These are phyloP conservation scores for Arrhopalites spinosus DNA, from an alignment of 2,888 invertebrate species.

Conservation along the genomic window DNA sequence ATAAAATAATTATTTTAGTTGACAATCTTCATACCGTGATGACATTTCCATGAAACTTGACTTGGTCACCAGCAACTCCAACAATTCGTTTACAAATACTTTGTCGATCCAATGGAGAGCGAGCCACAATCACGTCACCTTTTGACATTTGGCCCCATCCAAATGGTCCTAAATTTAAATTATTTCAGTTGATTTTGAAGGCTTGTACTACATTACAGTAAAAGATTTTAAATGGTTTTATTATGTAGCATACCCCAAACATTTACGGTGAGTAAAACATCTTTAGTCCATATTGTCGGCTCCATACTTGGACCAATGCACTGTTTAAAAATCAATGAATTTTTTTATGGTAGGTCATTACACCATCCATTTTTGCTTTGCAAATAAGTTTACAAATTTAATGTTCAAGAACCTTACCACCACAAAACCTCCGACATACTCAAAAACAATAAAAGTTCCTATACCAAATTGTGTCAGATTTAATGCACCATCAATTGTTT, in stretches of 20 bases:
- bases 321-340: conserved; percentile 61
- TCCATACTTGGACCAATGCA: conserved; percentile 94
- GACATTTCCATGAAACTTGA: conserved; percentile 57
- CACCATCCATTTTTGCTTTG: too few relatives aligned
- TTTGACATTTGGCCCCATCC: conserved; percentile 49
- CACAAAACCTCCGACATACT: conserved; percentile 51
- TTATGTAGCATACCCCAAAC: too few relatives aligned
- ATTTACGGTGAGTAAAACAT: conserved; percentile 82
- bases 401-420: conserved; percentile 40
- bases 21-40: conserved; percentile 27
- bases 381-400: too few relatives aligned
- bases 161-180: too few relatives aligned
- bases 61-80: conserved; percentile 73
- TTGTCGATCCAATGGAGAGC: conserved; percentile 61
- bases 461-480: conserved; percentile 35
- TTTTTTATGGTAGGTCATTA: neutral
- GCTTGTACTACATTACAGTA: too few relatives aligned
- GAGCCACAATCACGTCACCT: conserved; percentile 79
- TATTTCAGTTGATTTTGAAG: too few relatives aligned
- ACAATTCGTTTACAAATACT: conserved; percentile 83
- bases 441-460: conserved; percentile 42
- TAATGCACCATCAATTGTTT: neutral
- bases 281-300: conserved; percentile 80
- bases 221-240: too few relatives aligned
- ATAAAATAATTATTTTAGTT: neutral